A percentile compares a stretch with the other conserved stretches of the same genome.
phyloP scores from a whole-genome alignment of 2,113 vertebrate species.

The Tyrannus savana region DNA sequence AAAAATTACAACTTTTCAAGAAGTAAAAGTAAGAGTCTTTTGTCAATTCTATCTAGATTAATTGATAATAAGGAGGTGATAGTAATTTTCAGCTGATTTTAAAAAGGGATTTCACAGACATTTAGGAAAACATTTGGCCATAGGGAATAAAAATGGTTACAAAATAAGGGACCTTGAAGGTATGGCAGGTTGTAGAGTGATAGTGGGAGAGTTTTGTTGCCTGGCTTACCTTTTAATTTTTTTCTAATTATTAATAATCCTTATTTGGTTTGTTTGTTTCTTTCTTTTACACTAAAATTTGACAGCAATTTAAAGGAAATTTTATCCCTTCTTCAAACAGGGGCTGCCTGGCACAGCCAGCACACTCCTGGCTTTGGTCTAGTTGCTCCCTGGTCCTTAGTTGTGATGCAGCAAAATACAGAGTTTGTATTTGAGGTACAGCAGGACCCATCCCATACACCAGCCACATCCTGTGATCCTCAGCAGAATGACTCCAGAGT shows the following conservation, averaged over 20 bases:
- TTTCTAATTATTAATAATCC: background rate
- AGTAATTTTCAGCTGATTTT: background rate
- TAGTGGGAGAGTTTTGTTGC: background rate
- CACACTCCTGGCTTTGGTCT: background rate
- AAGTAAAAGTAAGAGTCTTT: background rate
- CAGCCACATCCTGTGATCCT: background rate
- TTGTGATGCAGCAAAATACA: rapidly evolving
- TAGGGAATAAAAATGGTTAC: background rate
- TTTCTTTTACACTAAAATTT: background rate
- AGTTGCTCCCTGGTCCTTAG: background rate
- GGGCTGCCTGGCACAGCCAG: background rate
- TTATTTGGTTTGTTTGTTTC: background rate
- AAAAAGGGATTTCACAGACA: background rate
- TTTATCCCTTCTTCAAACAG: background rate
- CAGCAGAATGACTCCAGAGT: background rate
- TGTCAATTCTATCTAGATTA: background rate
- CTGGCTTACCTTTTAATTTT: background rate
- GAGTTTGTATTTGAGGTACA: background rate
- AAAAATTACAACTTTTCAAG: background rate
- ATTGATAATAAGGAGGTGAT: background rate
- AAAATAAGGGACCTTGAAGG: background rate
- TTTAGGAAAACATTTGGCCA: background rate
- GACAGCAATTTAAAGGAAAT: background rate
- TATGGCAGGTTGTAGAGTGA: background rate
- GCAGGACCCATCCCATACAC: background rate